phyloP scores from a whole-genome alignment of 2,888 invertebrate species.

The Rugalucina vietnamica region DNA sequence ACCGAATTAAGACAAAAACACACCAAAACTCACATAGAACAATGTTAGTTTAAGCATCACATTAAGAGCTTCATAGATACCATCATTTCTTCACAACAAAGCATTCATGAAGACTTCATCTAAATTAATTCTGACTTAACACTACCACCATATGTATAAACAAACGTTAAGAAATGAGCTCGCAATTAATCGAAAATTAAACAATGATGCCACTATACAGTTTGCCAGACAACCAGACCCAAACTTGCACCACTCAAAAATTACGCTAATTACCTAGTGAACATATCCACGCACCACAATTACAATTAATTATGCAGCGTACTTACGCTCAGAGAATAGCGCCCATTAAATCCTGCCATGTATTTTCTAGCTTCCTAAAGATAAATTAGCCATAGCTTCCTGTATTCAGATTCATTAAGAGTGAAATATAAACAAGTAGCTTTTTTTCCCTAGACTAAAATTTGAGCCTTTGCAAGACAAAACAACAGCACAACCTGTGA shows the following conservation, averaged over 20 bases:
- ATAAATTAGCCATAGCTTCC: constrained; percentile 35
- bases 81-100: neutral
- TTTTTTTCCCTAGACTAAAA: too few species aligned
- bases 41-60: neutral
- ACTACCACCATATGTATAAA: neutral
- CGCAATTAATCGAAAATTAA: constrained; percentile 23
- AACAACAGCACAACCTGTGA: too few species aligned
- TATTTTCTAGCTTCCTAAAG: neutral
- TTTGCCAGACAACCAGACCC: constrained; percentile 57
- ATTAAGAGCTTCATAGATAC: neutral
- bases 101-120: neutral
- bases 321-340: constrained; percentile 20
- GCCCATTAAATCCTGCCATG: constrained; percentile 4
- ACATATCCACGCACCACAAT: too few species aligned
- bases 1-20: neutral
- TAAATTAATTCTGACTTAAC: neutral
- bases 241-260: constrained; percentile 54
- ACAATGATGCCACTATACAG: neutral
- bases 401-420: constrained; percentile 51
- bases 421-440: constrained; percentile 53
- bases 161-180: constrained; percentile 24
- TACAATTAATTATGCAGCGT: constrained; percentile 56
- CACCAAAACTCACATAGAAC: neutral
- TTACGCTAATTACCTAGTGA: constrained; percentile 56
- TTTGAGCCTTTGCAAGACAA: too few species aligned